Conservation (phyloP, 1,140 invertebrate genomes). For the Eufriesea mexicana region DNA sequence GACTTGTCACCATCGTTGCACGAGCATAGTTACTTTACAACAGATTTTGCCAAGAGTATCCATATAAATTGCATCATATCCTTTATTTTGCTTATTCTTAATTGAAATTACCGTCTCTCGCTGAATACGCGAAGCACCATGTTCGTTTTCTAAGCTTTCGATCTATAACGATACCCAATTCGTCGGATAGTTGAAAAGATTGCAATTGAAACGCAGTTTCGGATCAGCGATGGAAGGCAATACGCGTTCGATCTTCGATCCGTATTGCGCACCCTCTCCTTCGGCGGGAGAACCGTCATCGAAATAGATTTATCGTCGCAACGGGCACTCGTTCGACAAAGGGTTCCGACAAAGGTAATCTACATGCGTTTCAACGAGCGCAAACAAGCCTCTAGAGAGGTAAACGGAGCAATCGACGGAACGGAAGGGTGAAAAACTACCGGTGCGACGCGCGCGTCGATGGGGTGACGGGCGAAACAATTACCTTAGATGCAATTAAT, state of each 20-base stretch:
- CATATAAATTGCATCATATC: too few species aligned
- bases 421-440: conserved; percentile 11
- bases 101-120: too few species aligned
- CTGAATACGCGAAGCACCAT: too few species aligned
- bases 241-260: neutral
- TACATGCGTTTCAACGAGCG: conserved; percentile 1
- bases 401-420: neutral
- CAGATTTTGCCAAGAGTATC: too few species aligned
- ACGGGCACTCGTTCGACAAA: neutral
- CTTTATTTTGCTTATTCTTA: too few species aligned
- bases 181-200: too few species aligned
- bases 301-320: conserved; percentile 1
- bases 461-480: conserved; percentile 22
- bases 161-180: too few species aligned
- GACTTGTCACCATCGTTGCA: too few species aligned
- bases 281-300: neutral
- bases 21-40: too few species aligned
- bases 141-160: too few species aligned
- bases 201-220: too few species aligned
- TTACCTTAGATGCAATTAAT: conserved; percentile 47
- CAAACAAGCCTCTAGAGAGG: conserved; percentile 1
- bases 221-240: too few species aligned
- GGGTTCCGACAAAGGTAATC: neutral
- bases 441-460: neutral
- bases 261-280: neutral